A percentile compares a stretch with the other conserved stretches of the same genome.
These are phyloP conservation scores for Microplitis mediator DNA, from an alignment of 1,140 invertebrate species.

Conservation along the genomic window DNA sequence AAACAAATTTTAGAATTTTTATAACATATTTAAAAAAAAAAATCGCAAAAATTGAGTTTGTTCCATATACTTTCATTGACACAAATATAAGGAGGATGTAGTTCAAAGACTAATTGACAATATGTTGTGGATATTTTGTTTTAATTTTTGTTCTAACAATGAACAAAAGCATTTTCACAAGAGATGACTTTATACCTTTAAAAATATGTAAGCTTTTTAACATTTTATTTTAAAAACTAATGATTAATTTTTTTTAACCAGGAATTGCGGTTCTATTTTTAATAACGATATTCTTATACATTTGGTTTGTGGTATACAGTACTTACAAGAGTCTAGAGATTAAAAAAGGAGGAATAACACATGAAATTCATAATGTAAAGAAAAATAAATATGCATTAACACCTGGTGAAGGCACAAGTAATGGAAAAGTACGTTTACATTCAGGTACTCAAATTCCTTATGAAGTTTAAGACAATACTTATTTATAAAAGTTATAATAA, in stretches of 20 bases:
- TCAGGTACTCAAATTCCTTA: constrained; percentile 36
- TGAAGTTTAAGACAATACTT: constrained; percentile 40
- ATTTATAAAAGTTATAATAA: not conserved
- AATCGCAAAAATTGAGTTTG: too few species aligned
- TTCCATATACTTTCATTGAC: too few species aligned
- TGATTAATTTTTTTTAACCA: constrained; percentile 29
- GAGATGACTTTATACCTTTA: too few species aligned
- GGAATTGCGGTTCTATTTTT: constrained; percentile 47
- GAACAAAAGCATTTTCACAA: too few species aligned
- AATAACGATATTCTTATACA: constrained; percentile 52
- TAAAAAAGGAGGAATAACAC: constrained; percentile 51
- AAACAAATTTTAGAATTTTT: too few species aligned
- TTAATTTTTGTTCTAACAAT: too few species aligned
- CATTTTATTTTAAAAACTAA: not conserved
- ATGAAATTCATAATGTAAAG: constrained; percentile 50
- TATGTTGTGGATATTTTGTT: too few species aligned
- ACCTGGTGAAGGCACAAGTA: constrained; percentile 33
- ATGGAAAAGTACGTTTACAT: constrained; percentile 35
- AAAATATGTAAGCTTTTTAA: not conserved
- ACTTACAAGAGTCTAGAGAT: constrained; percentile 57
- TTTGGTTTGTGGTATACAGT: constrained; percentile 63
- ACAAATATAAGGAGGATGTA: too few species aligned
- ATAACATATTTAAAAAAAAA: too few species aligned
- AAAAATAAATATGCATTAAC: constrained; percentile 32
- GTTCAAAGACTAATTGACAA: too few species aligned